Evolutionary conservation across 2,888 invertebrate species (phyloP), one percentile per base, ranked within the genome.

Genomic region (Synergus itoensis): DNA sequence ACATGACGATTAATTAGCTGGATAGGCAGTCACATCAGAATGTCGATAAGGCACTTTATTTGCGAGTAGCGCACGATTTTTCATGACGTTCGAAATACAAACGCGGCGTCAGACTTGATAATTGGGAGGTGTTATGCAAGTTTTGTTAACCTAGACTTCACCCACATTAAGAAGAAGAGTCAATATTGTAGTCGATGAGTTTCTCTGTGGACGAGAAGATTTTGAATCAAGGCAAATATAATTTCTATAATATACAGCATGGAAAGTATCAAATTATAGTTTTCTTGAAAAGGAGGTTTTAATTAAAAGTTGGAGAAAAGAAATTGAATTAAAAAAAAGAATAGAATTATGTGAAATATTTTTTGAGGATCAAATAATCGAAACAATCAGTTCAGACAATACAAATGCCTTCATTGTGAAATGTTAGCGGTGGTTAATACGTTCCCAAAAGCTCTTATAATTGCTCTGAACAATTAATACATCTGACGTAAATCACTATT

Each of bases 61-160:
- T 53, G 48, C 36, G n/a, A 11, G 53, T 53, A n/a, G 36, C 53
- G 53, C 53, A 36, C n/a, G 48, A 28, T 73, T 53, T 53, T 73
- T 73, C 53, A 69, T 53, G 45, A 21, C 14, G 48, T 36, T 36
- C 53, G 73, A 53, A 73, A 53, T 53, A 53, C n/a, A 73, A 73
- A 73, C 28, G n/a, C 73, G 36, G 36, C 73, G n/a, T 36, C 73
- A 53, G 48, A 73, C 73, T 73, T 73, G 53, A 53, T 73, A 73
- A 53, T 73, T 73, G 73, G 11, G 36, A 73, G 53, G 36, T n/a
- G 73, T 73, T 53, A 73, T 73, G 73, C 48, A 73, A 73, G 36
- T 48, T 53, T 73, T 40, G 73, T 73, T 53, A 53, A 73, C 73
- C 53, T 48, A 36, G 36, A 73, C 53, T 73, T 36, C 18, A 18